These are phyloP conservation scores for Tapera naevia DNA, from an alignment of 2,797 vertebrate genomes.

Conservation along the genomic window DNA sequence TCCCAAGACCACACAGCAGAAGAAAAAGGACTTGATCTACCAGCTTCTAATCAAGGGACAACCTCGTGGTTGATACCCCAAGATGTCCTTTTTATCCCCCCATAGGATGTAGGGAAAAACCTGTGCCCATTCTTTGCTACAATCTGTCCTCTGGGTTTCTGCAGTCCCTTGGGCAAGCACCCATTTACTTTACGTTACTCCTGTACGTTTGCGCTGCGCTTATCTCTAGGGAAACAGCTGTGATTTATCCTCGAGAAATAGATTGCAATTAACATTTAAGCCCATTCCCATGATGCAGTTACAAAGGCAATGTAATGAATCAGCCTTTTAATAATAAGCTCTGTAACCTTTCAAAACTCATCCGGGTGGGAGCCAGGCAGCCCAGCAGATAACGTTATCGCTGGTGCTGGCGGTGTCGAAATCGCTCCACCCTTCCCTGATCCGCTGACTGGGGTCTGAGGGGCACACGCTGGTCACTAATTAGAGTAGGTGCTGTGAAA, in stretches of 20 bases:
- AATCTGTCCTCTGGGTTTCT: background rate
- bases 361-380: background rate
- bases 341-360: background rate
- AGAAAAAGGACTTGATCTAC: background rate
- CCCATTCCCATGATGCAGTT: background rate
- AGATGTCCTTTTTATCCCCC: background rate
- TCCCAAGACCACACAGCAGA: background rate
- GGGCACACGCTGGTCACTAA: background rate
- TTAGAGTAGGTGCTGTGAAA: background rate
- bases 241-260: background rate
- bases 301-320: conserved; percentile 8
- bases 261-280: conserved; percentile 53
- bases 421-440: background rate
- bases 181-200: background rate
- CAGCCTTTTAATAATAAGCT: conserved; percentile 23
- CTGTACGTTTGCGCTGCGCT: background rate
- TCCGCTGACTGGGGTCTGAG: rapidly evolving
- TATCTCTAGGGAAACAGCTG: conserved; percentile 49
- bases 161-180: background rate
- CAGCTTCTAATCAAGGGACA: background rate
- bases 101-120: background rate
- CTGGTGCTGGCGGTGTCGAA: background rate
- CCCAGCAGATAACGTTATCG: background rate
- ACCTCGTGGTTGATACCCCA: rapidly evolving
- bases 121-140: rapidly evolving